These are phyloP conservation scores for Cantharis nigra DNA, from an alignment of 2,888 invertebrate species.

Conservation along the genomic window DNA sequence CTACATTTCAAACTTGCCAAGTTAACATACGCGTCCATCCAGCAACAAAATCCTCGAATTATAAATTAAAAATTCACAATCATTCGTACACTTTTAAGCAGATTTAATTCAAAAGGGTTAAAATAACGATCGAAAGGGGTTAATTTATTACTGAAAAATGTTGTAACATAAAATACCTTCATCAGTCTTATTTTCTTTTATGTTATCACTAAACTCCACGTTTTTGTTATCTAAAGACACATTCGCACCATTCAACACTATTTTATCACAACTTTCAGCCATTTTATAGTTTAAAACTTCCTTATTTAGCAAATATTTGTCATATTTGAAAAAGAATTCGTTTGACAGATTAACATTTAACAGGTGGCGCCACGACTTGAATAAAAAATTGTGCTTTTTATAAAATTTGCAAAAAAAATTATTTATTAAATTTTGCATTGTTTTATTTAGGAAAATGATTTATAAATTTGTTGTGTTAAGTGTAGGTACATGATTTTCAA, in stretches of 20 bases:
- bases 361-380: background rate
- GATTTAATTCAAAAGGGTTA: background rate
- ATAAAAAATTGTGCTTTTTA: background rate
- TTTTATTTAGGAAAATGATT: background rate
- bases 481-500: background rate
- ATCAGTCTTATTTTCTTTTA: conserved; percentile 45
- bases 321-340: conserved; percentile 25
- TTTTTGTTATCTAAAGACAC: conserved; percentile 12
- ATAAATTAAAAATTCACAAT: conserved; percentile 7
- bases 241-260: conserved; percentile 51
- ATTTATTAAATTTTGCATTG: background rate
- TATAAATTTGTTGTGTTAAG: background rate
- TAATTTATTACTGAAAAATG: background rate
- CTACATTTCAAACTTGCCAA: conserved; percentile 18
- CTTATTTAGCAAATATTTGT: conserved; percentile 40
- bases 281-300: conserved; percentile 48
- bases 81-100: background rate
- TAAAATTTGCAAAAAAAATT: background rate
- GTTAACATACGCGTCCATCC: conserved; percentile 16
- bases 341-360: conserved; percentile 6
- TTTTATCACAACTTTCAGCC: conserved; percentile 55
- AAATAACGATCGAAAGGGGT: background rate
- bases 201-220: conserved; percentile 37
- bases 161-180: conserved; percentile 20
- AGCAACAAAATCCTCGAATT: background rate